Conservation (phyloP, 2,797 vertebrate genomes). For the Lacerta bilineata region DNA sequence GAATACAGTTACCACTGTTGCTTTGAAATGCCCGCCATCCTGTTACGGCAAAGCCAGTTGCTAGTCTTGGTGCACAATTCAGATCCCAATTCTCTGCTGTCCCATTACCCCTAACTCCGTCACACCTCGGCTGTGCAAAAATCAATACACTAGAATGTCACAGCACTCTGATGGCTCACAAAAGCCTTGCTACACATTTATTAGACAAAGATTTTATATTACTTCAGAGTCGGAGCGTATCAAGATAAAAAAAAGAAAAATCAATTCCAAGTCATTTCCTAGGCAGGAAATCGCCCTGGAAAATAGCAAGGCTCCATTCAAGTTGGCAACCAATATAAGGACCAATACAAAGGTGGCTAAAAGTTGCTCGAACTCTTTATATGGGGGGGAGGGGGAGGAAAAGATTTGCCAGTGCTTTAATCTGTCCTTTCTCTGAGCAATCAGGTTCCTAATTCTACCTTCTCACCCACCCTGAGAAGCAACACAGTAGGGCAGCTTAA, state of each 20-base stretch:
- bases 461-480: not conserved
- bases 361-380: conserved; percentile 43
- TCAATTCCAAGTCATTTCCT: conserved; percentile 79
- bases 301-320: conserved; percentile 66
- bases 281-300: conserved; percentile 71
- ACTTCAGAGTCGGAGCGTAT: conserved; percentile 70
- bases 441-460: not conserved
- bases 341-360: conserved; percentile 55
- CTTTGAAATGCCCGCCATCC: conserved; percentile 67
- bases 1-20: conserved; percentile 34
- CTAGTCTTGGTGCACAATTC: conserved; percentile 64
- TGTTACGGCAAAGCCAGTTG: conserved; percentile 64
- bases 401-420: not conserved
- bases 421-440: too few relatives aligned
- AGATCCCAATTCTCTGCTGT: conserved; percentile 73
- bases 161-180: conserved; percentile 79
- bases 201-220: conserved; percentile 74
- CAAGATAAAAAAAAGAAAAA: conserved; percentile 68
- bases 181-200: conserved; percentile 71
- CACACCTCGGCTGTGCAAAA: conserved; percentile 76
- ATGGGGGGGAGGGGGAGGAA: too few relatives aligned
- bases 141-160: conserved; percentile 82
- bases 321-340: conserved; percentile 67
- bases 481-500: not conserved
- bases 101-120: conserved; percentile 77